Base-by-base conservation (phyloP, 2,797 vertebrate genomes). In the Mico argentatus region DNA sequence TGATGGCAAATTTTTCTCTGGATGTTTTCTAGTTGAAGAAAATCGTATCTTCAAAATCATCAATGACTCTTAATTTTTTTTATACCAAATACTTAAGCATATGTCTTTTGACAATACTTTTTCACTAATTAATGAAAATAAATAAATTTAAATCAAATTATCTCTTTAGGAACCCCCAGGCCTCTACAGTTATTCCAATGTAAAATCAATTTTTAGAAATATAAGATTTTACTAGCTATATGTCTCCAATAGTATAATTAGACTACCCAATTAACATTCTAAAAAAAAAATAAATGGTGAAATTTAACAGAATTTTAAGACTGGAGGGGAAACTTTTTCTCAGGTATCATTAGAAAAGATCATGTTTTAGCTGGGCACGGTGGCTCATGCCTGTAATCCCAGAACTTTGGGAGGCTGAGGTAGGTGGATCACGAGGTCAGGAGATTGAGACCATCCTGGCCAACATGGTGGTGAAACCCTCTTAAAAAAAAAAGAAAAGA, bases 51-150 rank as follows among this genome's bases (percentile, higher is more conserved):
- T 90, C 48, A 94, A 20, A 96, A 50, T 80, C 15, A 95, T n/a
- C 20, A 55, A 50, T 39, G 26, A 88, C 5, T 26, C 72, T 96
- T 57, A 59, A 73, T 4, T 83, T 94, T 76, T 76, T 94, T 89
- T 87, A 30, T n/a, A 90, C 14, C 52, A 88, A 59, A 90, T 36
- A 59, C 27, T 36, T 93, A 83, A 48, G 52, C 17, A 90, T 2
- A 64, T n/a, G 2, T 27, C 33, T 94, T 81, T 59, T 80, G 20
- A 84, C 41, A 95, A 39, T 73, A 59, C 41, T 93, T 90, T 87
- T 95, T 94, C 33, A 93, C n/a, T 39, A 52, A 92, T 85, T 88
- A 89, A 87, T 91, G 41, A 91, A 96, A 97, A 96, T 48, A 5
- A 79, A 52, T 67, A 44, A 88, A 91, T n/a, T 48, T 83, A 88